Base-by-base conservation (phyloP, 2,113 vertebrate genomes). In the Trematocara nigrifrons region DNA sequence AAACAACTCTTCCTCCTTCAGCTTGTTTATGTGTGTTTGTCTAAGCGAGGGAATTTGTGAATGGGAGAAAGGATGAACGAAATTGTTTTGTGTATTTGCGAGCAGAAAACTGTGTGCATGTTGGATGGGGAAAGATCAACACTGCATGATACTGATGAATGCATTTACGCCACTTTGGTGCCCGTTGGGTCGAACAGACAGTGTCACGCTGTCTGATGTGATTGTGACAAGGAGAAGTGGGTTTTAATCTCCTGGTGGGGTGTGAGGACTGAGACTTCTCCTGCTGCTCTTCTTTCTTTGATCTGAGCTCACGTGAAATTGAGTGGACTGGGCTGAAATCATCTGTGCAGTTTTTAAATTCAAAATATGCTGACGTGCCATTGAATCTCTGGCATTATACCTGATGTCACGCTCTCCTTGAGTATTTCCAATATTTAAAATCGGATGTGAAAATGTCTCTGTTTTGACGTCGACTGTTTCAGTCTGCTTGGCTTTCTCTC, bases 401-500 rank as follows among this genome's bases (percentile, higher is more conserved):
- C 45, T 54, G 26, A 33, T 38, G 49, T 78, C 49, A 64, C 82
- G 31, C 84, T 69, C 89, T 69, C 69, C 80, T 84, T 4, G 49
- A 33, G 79, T 82, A 13, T 29, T 79, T 87, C 86, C 79, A 78
- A 38, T 89, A 82, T 90, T 91, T 86, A 42, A 85, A 83, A 40
- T 47, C 12, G 20, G 86, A 78, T 87, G 90, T 86, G 81, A 88
- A 79, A 29, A 33, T 35, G 2, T 86, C 7, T 89, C 52, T 45
- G 66, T 54, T 54, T 40, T 16, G 38, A 47, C 4, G 47, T 33
- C 31, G 38, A 20, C 80, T 78, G 15, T 64, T 71, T 78, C 40
- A 83, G 76, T 79, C 77, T 92, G 93, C 93, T 93, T 94, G 84
- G 93, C 93, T 94, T 93, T 82, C 47, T 89, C 88, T 38, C 84